These are phyloP conservation scores for Cosmia trapezina DNA, from an alignment of 2,888 invertebrate genomes.

Conservation along the genomic window DNA sequence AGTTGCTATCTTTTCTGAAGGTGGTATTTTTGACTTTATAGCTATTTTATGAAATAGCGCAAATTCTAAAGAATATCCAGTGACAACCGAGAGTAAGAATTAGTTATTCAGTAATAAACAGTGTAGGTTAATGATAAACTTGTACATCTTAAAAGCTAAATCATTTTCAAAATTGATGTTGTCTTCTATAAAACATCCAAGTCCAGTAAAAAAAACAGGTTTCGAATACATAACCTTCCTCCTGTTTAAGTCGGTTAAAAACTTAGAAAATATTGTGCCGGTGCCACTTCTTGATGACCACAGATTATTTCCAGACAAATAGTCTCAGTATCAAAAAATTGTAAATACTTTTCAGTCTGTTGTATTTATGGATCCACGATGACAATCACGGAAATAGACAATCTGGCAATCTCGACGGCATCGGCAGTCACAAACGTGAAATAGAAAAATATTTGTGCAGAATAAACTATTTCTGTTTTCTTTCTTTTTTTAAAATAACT, in stretches of 20 bases:
- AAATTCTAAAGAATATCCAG: conserved; percentile 34
- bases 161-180: conserved; percentile 6
- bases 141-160: conserved; percentile 13
- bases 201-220: conserved; percentile 3
- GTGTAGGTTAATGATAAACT: background rate
- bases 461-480: too few species aligned
- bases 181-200: background rate
- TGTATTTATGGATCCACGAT: conserved; percentile 8
- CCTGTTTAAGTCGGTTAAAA: background rate
- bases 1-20: background rate
- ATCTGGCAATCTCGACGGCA: background rate
- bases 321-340: background rate
- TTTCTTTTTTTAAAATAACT: too few species aligned
- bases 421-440: background rate
- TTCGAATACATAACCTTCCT: background rate
- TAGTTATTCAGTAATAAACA: conserved; percentile 36
- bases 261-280: background rate
- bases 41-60: conserved; percentile 3
- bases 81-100: conserved; percentile 55
- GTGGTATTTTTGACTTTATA: background rate
- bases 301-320: background rate
- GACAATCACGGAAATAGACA: background rate
- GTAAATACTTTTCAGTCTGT: background rate
- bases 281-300: background rate
- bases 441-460: background rate